phyloP scores from a whole-genome alignment of 2,797 vertebrate genomes.

The Buphagus erythrorhynchus region DNA sequence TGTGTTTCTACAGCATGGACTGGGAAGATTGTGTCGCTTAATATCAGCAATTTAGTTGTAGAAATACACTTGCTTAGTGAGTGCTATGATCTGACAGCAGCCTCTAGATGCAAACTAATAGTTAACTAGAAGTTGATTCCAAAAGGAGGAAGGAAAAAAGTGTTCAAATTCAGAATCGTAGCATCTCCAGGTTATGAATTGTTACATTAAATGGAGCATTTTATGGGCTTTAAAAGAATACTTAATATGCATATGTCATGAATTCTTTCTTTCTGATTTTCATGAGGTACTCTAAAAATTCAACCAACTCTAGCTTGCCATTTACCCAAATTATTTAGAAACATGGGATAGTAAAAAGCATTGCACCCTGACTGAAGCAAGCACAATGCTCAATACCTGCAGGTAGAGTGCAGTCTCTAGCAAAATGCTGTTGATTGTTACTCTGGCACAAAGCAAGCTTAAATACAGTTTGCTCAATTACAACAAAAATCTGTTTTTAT shows the following conservation, averaged over 20 bases:
- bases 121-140: not conserved
- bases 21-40: not conserved
- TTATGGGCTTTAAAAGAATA: not conserved
- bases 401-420: constrained; percentile 75
- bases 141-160: not conserved
- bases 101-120: not conserved
- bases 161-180: not conserved
- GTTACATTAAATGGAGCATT: constrained; percentile 28
- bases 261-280: constrained; percentile 23
- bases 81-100: not conserved
- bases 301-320: not conserved
- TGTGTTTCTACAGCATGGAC: not conserved
- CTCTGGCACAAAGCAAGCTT: constrained; percentile 60
- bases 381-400: constrained; percentile 70
- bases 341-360: constrained; percentile 26
- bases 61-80: not conserved
- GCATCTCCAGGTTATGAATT: not conserved
- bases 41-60: not conserved
- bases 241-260: not conserved
- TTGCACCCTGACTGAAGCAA: constrained; percentile 72
- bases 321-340: constrained; percentile 61
- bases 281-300: not conserved
- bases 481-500: constrained; percentile 76
- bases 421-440: constrained; percentile 74
- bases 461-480: constrained; percentile 80